These are phyloP conservation scores for Teleiodes luculella DNA, from an alignment of 2,888 invertebrate genomes.

Conservation along the genomic window DNA sequence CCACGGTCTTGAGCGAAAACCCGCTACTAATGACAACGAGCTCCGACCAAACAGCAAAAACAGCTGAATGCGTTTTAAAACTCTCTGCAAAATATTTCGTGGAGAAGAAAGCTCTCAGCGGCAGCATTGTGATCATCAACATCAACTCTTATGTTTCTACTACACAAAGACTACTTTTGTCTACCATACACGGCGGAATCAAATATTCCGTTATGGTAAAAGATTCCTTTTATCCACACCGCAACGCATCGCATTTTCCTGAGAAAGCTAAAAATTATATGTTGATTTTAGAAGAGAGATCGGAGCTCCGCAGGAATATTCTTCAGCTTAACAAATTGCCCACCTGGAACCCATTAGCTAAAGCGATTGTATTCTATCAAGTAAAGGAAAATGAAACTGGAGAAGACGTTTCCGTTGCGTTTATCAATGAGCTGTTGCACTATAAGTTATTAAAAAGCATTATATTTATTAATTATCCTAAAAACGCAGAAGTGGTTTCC, in stretches of 20 bases:
- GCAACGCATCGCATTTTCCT: conserved; percentile 73
- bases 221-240: conserved; percentile 68
- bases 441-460: conserved; percentile 64
- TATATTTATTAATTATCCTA: conserved; percentile 56
- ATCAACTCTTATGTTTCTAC: conserved; percentile 66
- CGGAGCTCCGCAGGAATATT: conserved; percentile 65
- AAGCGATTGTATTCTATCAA: conserved; percentile 66
- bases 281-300: conserved; percentile 71
- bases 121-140: conserved; percentile 72
- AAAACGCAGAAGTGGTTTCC: conserved; percentile 51
- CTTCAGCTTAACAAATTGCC: conserved; percentile 67
- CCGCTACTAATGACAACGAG: conserved; percentile 57
- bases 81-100: conserved; percentile 74
- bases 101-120: conserved; percentile 70
- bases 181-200: conserved; percentile 64
- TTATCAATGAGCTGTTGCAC: conserved; percentile 61
- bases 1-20: conserved; percentile 43
- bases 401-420: conserved; percentile 47
- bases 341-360: conserved; percentile 74
- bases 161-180: conserved; percentile 60
- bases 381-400: conserved; percentile 46
- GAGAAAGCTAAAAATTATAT: conserved; percentile 77
- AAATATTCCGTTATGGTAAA: conserved; percentile 75
- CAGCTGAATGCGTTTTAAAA: conserved; percentile 72
- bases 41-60: conserved; percentile 59